Conservation (phyloP, 2,113 vertebrate genomes). For the Amphiprion percula region DNA sequence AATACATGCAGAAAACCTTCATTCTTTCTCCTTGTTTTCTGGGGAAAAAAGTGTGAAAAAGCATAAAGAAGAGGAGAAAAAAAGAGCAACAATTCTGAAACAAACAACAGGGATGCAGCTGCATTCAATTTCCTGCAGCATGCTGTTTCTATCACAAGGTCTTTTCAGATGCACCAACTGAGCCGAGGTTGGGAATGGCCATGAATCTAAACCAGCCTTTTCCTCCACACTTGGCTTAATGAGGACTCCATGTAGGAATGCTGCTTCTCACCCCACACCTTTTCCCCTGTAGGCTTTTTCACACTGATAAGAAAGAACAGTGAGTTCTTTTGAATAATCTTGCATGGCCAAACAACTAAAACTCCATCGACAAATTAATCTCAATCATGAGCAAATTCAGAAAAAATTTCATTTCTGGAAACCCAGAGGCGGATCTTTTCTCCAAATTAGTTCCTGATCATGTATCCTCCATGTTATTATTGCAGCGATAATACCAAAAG, state of each 20-base stretch:
- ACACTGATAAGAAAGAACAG: conserved; percentile 34
- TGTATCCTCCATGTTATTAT: conserved; percentile 10
- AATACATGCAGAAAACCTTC: too few relatives aligned
- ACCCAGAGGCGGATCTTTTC: too few relatives aligned
- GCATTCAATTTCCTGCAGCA: conserved; percentile 78
- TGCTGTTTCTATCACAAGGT: conserved; percentile 77
- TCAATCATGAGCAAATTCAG: conserved; percentile 8
- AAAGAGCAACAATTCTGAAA: conserved; percentile 48
- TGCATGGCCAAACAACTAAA: conserved; percentile 13
- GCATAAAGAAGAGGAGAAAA: neutral
- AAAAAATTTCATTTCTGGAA: too few relatives aligned
- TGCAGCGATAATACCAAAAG: neutral
- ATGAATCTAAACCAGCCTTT: conserved; percentile 76
- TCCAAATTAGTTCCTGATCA: conserved; percentile 32
- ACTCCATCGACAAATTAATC: conserved; percentile 8
- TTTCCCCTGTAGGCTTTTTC: conserved; percentile 43
- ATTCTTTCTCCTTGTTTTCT: neutral
- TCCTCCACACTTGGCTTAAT: conserved; percentile 65
- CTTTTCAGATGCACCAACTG: conserved; percentile 69
- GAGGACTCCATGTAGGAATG: conserved; percentile 67
- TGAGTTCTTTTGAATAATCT: conserved; percentile 25
- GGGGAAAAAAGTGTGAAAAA: conserved; percentile 36
- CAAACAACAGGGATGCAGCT: conserved; percentile 74
- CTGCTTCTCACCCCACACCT: conserved; percentile 65
- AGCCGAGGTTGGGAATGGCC: conserved; percentile 67